Base-by-base conservation (phyloP, 2,888 invertebrate genomes). In the Agriopis leucophaearia region DNA sequence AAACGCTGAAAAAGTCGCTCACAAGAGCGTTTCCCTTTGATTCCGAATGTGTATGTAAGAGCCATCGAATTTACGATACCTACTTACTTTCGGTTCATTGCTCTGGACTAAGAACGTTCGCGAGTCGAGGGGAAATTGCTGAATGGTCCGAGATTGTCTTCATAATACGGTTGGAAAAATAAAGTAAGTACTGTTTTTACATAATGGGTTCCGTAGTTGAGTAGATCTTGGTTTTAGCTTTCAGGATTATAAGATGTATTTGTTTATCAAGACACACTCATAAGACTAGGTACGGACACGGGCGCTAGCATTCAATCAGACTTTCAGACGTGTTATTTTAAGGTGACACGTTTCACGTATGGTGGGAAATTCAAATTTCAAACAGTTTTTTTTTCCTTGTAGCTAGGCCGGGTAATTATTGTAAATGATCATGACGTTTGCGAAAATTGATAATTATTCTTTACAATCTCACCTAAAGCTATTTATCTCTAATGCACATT, bases 161-260 rank as follows among this genome's bases (percentile, higher is more conserved):
- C 72, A 69, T 74, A 74, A 72, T 73, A 73, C 67, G 71, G 70
- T 73, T 73, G 70, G 65, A 71, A 74, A 62, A 64, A 62, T 68
- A 61, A 68, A 48, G 45, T 27, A 36, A 50, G 58, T 57, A 16
- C 44, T 58, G 27, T 8, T 51, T 58, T 9, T 5, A 58, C 16
- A 16, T 12, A 5, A 42, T 16, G 44, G 18, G 57, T 44, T 64
- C 44, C 45, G n/a, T 38, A 45, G 40, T 27, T 1, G 27, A 1
- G 1, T 15, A 1, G 36, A 15, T 52, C n/a, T 5, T 10, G 8
- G 40, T 16, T 16, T 54, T 2, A 38, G 38, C 2, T 38, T 52
- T 52, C 15, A 35, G 18, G 4, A 18, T 47, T 15, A 15, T 15
- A 13, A n/a, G 6, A 1, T 5, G 1, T 4, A n/a, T n/a, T n/a